Evolutionary conservation across 1,140 invertebrate genomes (phyloP), one percentile per base, ranked within the genome.

Genomic region (Panagrolaimus sp.): DNA sequence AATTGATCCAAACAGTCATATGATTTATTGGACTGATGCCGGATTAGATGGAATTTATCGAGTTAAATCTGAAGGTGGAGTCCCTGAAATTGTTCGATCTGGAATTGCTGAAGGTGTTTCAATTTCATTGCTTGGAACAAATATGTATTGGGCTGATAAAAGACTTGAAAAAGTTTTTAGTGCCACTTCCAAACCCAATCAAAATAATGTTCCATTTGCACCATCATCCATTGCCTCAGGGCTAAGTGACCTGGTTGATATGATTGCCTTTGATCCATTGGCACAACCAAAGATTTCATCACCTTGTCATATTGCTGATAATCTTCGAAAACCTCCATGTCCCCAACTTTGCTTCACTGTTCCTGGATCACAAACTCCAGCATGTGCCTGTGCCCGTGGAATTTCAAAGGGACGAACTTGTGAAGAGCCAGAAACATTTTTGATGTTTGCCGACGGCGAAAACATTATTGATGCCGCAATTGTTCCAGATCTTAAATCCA

Each of bases 11-110:
- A 84, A 88, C 24, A 96, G 92, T 0, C 91, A 97, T 78, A 92
- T 97, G 81, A 89, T 98, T 0, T 98, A 94, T 83, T 98, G 94
- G 95, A 92, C 95, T 0, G 96, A 98, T 84, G 91, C 93, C 0
- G 90, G 90, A 79, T 86, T 44, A 91, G 91, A 7, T 89, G 89
- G 9, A 89, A 90, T 76, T 86, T 91, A 77, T 89, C 90, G 69
- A 24, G 72, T 72, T 10, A 66, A 68, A 21, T 44, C 71, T 12
- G 83, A 77, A 76, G 87, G 87, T 43, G 83, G 82, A 38, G 83
- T 81, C 43, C 81, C 86, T 28, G 82, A 87, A 75, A 88, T 94
- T 0, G 90, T 98, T 24, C 87, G 92, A 24, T 86, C 90, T 0
- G 92, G 95, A 81, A 85, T 96, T 15, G 94, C 95, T 0, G 95